A percentile compares a stretch with the other conserved stretches of the same genome.
Conservation (phyloP, 2,113 vertebrate genomes). For the Spea multiplicata region DNA sequence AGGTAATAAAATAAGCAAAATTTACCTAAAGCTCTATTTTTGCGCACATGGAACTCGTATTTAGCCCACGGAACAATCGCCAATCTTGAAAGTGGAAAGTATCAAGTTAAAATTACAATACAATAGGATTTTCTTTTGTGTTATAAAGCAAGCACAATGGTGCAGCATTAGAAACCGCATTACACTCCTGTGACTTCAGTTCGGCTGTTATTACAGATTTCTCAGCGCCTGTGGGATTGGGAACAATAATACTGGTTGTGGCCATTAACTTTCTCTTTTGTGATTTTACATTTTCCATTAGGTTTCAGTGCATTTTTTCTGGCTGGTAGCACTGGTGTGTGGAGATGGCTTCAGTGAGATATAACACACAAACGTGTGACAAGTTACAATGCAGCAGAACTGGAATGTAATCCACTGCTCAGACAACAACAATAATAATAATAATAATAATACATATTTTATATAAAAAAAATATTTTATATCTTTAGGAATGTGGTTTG, state of each 20-base stretch:
- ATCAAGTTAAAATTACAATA: not conserved
- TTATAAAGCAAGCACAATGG: slow-evolving; percentile 3
- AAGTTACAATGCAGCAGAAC: slow-evolving; percentile 50
- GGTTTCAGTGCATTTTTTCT: slow-evolving; percentile 41
- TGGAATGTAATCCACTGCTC: slow-evolving; percentile 47
- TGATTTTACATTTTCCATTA: slow-evolving; percentile 47
- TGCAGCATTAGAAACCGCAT: slow-evolving; percentile 4
- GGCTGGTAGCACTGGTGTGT: slow-evolving; percentile 34
- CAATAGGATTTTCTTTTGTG: slow-evolving; percentile 1
- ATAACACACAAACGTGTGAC: slow-evolving; percentile 49
- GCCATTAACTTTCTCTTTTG: slow-evolving; percentile 48
- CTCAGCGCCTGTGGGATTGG: slow-evolving; percentile 22
- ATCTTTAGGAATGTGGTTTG: too few species aligned
- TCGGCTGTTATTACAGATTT: slow-evolving; percentile 39
- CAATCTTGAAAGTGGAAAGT: not conserved
- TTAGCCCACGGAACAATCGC: too few species aligned
- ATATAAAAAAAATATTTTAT: too few species aligned
- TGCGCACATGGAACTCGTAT: too few species aligned
- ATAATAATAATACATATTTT: too few species aligned
- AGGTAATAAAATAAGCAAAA: too few species aligned
- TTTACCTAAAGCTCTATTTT: too few species aligned
- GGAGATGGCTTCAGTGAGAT: slow-evolving; percentile 24
- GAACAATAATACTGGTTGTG: slow-evolving; percentile 32
- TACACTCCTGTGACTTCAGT: slow-evolving; percentile 29
- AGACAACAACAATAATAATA: not conserved